phyloP scores from a whole-genome alignment of 2,797 vertebrate genomes.

The Florisuga fusca region DNA sequence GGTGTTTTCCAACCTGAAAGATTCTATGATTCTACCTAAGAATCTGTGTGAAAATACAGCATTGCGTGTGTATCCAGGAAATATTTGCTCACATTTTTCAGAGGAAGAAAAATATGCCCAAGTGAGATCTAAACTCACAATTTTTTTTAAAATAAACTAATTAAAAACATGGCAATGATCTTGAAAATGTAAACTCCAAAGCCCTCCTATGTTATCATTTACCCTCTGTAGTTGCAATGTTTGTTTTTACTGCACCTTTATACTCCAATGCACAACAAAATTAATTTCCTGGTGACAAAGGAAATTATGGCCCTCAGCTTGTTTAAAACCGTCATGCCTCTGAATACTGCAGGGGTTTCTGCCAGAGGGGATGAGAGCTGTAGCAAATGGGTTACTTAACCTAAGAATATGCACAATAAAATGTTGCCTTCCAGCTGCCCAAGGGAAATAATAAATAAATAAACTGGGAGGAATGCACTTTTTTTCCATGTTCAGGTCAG shows the following conservation, averaged over 20 bases:
- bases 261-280: not conserved
- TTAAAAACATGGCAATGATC: not conserved
- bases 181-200: not conserved
- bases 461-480: not conserved
- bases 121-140: not conserved
- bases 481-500: not conserved
- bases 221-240: not conserved
- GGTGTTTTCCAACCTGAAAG: too few relatives aligned
- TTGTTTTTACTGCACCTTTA: not conserved
- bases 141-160: not conserved
- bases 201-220: not conserved
- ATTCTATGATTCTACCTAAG: not conserved
- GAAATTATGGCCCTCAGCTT: not conserved
- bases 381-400: not conserved
- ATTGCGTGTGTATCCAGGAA: not conserved
- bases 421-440: not conserved
- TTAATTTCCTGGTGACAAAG: not conserved
- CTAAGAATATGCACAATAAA: not conserved
- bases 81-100: not conserved
- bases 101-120: not conserved
- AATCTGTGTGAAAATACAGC: not conserved
- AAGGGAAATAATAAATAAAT: slow-evolving; percentile 1
- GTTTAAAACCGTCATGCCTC: not conserved
- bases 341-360: not conserved
- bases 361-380: not conserved